Conservation (phyloP, 2,888 invertebrate species). For the Elgonia sp. region DNA sequence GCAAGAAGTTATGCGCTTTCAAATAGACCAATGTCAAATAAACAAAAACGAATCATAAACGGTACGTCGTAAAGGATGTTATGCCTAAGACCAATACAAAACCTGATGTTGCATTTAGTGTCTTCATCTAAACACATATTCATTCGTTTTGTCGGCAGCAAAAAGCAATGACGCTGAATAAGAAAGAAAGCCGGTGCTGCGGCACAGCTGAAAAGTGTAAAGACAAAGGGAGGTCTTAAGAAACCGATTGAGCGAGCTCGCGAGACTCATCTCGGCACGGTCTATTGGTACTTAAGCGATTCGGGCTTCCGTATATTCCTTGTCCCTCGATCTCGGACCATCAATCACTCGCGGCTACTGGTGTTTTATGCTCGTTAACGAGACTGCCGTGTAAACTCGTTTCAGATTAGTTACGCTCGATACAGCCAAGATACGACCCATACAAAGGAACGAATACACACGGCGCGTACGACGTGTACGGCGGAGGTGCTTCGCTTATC, state of each 20-base stretch:
- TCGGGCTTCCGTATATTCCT: conserved; percentile 78
- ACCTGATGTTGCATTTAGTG: conserved; percentile 45
- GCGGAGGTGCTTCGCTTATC: conserved; percentile 70
- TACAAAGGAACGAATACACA: conserved; percentile 69
- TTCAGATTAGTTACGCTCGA: conserved; percentile 78
- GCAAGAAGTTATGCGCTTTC: no score
- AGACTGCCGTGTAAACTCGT: conserved; percentile 79
- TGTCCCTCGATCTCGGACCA: conserved; percentile 79
- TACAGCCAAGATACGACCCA: conserved; percentile 72
- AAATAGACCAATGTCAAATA: no score
- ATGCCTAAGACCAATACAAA: conserved; percentile 26
- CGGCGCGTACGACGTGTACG: conserved; percentile 69
- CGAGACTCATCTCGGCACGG: conserved; percentile 63
- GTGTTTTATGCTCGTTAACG: conserved; percentile 80
- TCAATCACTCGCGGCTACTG: conserved; percentile 80
- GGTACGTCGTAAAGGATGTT: not conserved
- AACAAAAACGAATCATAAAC: not conserved
- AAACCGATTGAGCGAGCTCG: conserved; percentile 55
- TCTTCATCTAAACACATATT: conserved; percentile 58
- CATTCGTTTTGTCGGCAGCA: conserved; percentile 47
- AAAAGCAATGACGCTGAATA: conserved; percentile 36
- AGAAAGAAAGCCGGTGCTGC: conserved; percentile 41
- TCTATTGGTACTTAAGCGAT: conserved; percentile 72
- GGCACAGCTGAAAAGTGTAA: conserved; percentile 54
- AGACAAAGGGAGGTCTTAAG: conserved; percentile 65